Percentiles rank a stretch among this genome's conserved stretches.
Conservation (phyloP, 53 echinoderm and acorn worm species). For the Glandiceps talaboti region DNA sequence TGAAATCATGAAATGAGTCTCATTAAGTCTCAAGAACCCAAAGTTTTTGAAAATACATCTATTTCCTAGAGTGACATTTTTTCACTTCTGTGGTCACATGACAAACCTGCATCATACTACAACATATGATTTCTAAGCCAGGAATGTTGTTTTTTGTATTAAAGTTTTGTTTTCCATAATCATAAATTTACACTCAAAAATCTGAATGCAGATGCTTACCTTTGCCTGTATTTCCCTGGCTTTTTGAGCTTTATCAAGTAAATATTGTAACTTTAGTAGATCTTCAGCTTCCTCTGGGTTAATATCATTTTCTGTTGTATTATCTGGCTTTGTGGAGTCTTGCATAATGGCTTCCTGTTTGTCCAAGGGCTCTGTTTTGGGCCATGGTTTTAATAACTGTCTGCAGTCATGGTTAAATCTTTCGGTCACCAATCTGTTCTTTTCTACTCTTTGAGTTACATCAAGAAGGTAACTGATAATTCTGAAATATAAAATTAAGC, state of each 20-base stretch:
- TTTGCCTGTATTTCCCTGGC: conserved; percentile 22
- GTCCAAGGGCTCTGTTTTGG: background rate
- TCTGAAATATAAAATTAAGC: background rate
- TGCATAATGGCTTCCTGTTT: background rate
- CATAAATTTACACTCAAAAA: too few relatives aligned
- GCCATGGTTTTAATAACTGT: conserved; percentile 30
- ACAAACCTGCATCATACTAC: too few relatives aligned
- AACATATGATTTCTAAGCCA: too few relatives aligned
- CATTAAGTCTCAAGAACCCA: too few relatives aligned
- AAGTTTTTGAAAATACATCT: too few relatives aligned
- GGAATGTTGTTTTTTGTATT: too few relatives aligned
- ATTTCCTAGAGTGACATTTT: too few relatives aligned
- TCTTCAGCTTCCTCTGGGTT: conserved; percentile 19
- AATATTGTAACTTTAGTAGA: conserved; percentile 18
- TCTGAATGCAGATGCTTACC: too few relatives aligned
- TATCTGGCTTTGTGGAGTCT: background rate
- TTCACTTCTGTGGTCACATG: too few relatives aligned
- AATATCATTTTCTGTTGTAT: background rate
- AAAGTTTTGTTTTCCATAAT: too few relatives aligned
- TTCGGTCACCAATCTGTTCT: conserved; percentile 18
- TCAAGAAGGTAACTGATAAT: conserved; percentile 19
- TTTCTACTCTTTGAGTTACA: conserved; percentile 20
- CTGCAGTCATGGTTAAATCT: conserved; percentile 15
- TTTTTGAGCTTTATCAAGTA: conserved; percentile 26
- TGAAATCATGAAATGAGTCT: too few relatives aligned